Evolutionary conservation across 2,888 invertebrate species (phyloP).

Genomic region (Andrena trimmerana): DNA sequence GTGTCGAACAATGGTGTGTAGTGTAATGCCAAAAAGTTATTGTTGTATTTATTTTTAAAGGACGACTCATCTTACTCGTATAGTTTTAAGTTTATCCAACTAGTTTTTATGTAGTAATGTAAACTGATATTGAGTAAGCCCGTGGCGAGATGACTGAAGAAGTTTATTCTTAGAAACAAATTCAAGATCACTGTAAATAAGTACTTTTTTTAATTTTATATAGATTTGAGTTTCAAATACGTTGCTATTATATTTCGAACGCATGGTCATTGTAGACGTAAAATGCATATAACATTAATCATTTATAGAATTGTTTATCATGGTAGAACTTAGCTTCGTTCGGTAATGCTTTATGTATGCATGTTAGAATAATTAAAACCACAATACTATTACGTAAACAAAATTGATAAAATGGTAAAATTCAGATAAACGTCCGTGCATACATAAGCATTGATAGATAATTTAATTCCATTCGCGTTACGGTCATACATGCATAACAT

Average conservation of each 20-base stretch:
- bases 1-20: conserved; percentile 7
- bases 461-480: conserved; percentile 10
- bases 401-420: not conserved
- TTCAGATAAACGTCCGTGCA: conserved; percentile 10
- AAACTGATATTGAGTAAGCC: not conserved
- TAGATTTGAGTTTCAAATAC: not conserved
- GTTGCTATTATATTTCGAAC: not conserved
- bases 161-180: conserved; percentile 12
- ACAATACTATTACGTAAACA: not conserved
- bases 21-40: conserved; percentile 21
- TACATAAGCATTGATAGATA: conserved; percentile 13
- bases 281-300: not conserved
- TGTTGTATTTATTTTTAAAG: conserved; percentile 28
- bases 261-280: conserved; percentile 10
- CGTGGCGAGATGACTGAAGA: conserved; percentile 25
- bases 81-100: conserved; percentile 8
- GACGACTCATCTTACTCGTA: conserved; percentile 11
- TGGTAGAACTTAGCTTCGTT: not conserved
- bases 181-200: conserved; percentile 43
- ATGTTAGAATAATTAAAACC: not conserved
- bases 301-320: conserved; percentile 4
- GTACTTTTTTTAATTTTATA: conserved; percentile 54
- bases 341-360: conserved; percentile 17
- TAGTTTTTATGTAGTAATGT: not conserved
- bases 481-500: not conserved